Percentiles rank a stretch among this genome's conserved stretches.
Evolutionary conservation across 1,140 invertebrate genomes (phyloP).

Genomic region (Platyura marginata): DNA sequence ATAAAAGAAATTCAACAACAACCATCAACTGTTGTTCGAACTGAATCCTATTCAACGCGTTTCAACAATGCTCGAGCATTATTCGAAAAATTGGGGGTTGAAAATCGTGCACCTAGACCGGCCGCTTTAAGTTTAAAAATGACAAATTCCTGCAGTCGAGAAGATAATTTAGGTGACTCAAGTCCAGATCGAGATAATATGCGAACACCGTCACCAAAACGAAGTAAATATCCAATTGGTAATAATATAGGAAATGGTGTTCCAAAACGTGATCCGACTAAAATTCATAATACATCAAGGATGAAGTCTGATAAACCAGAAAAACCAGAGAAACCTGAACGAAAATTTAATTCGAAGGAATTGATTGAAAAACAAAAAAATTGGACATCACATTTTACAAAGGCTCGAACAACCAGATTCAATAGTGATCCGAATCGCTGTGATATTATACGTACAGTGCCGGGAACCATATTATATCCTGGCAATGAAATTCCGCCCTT

Average conservation of each 20-base stretch:
- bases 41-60: slow-evolving; percentile 71
- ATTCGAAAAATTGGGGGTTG: slow-evolving; percentile 78
- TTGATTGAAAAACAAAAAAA: slow-evolving; percentile 78
- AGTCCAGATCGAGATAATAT: slow-evolving; percentile 10
- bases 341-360: slow-evolving; percentile 64
- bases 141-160: slow-evolving; percentile 17
- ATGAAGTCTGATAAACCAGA: slow-evolving; percentile 30
- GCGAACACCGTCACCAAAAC: slow-evolving; percentile 19
- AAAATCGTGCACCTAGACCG: slow-evolving; percentile 34
- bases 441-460: slow-evolving; percentile 22
- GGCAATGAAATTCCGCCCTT: slow-evolving; percentile 5
- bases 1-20: slow-evolving; percentile 18
- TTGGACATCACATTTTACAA: slow-evolving; percentile 78
- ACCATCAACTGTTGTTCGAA: slow-evolving; percentile 48
- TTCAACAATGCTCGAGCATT: slow-evolving; percentile 85
- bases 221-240: slow-evolving; percentile 17
- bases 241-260: slow-evolving; percentile 1
- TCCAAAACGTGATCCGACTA: slow-evolving; percentile 2
- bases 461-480: slow-evolving; percentile 18
- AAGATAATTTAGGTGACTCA: slow-evolving; percentile 16
- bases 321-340: slow-evolving; percentile 58
- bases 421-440: slow-evolving; percentile 42
- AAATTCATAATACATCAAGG: slow-evolving; percentile 16
- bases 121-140: slow-evolving; percentile 13
- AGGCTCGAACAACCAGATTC: slow-evolving; percentile 40